These are phyloP conservation scores for Paracentrotus lividus DNA, from an alignment of 53 echinoderm and acorn worm genomes.

Conservation along the genomic window DNA sequence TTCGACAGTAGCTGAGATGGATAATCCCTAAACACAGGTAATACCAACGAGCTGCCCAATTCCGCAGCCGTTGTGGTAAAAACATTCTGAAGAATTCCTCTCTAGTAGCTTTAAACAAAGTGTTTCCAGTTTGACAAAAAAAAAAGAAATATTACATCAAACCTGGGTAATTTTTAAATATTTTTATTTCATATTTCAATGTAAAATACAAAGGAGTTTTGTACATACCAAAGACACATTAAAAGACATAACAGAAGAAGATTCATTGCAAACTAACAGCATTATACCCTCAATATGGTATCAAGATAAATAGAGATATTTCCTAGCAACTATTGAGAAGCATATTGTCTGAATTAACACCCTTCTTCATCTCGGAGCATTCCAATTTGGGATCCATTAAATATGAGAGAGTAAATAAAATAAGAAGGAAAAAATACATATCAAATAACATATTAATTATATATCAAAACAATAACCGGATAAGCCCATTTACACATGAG, in stretches of 20 bases:
- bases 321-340: too few relatives aligned
- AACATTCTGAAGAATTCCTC: too few relatives aligned
- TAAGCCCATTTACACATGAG: not conserved
- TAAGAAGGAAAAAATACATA: not conserved
- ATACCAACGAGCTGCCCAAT: too few relatives aligned
- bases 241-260: slow-evolving; percentile 20
- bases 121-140: too few relatives aligned
- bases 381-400: not conserved
- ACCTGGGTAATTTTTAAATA: not conserved
- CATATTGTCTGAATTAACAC: too few relatives aligned
- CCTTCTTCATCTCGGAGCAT: too few relatives aligned
- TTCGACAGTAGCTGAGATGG: too few relatives aligned
- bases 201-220: slow-evolving; percentile 53
- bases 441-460: not conserved
- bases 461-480: not conserved
- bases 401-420: not conserved
- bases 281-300: not conserved
- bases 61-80: too few relatives aligned
- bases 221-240: slow-evolving; percentile 42
- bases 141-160: not conserved
- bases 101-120: not conserved
- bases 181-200: slow-evolving; percentile 68
- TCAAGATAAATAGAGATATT: slow-evolving; percentile 2
- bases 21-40: too few relatives aligned
- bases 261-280: not conserved